phyloP scores from a whole-genome alignment of 2,797 vertebrate species.

The Sphenopsis melanotis region DNA sequence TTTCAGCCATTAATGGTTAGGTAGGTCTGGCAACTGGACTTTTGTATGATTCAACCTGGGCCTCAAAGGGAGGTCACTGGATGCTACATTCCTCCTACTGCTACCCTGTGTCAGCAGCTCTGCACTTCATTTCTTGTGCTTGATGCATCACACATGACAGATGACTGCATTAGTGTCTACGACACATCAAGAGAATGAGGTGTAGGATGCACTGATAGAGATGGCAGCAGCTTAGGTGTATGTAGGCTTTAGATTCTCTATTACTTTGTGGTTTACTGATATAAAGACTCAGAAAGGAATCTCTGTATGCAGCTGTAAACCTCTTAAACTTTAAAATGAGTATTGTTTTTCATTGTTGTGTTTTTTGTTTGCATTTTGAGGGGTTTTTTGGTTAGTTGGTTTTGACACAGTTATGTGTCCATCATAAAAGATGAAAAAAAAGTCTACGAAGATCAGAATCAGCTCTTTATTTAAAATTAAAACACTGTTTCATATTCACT shows the following conservation, averaged over 20 bases:
- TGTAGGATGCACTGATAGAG: background rate
- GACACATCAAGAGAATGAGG: background rate
- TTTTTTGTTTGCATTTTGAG: background rate
- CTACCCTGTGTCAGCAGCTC: background rate
- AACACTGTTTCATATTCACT: background rate
- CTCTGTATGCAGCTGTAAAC: background rate
- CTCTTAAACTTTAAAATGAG: background rate
- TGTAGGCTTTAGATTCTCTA: background rate
- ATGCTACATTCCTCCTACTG: background rate
- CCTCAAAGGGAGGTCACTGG: background rate
- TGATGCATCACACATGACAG: background rate
- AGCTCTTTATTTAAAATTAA: background rate
- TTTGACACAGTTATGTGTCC: background rate
- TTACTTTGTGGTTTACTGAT: background rate
- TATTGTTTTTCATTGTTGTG: background rate
- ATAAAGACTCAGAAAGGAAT: background rate
- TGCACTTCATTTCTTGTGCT: background rate
- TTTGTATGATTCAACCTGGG: rapidly evolving
- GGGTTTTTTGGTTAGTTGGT: rapidly evolving
- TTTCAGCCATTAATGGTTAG: background rate
- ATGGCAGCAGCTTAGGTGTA: background rate
- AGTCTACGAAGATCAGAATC: background rate
- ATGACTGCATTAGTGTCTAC: background rate
- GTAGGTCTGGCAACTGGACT: background rate
- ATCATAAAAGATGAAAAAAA: background rate